A percentile compares a stretch with the other conserved stretches of the same genome.
phyloP scores from a whole-genome alignment of 2,797 vertebrate species.

The Anomalospiza imberbis region DNA sequence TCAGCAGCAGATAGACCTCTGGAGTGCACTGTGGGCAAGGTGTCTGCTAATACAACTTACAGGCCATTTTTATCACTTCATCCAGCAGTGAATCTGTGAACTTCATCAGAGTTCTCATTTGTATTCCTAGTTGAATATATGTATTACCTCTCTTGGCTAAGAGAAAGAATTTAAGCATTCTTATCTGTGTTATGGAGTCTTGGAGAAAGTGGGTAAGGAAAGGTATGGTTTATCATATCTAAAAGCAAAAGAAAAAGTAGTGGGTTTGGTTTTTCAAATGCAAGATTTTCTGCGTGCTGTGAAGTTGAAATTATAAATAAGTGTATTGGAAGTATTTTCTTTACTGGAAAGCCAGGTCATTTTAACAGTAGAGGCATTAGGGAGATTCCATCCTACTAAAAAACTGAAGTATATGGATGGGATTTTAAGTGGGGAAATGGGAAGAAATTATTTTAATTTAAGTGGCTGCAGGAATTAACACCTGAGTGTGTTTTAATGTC shows the following conservation, averaged over 20 bases:
- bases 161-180: background rate
- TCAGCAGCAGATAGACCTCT: background rate
- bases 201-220: background rate
- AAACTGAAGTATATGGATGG: background rate
- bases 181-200: background rate
- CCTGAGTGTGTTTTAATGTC: background rate
- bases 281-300: background rate
- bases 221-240: background rate
- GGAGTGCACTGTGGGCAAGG: background rate
- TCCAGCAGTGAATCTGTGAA: background rate
- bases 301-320: background rate
- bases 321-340: background rate
- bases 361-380: background rate
- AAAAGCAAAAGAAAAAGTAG: background rate
- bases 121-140: background rate
- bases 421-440: background rate
- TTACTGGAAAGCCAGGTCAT: background rate
- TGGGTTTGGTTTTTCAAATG: background rate
- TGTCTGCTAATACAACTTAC: background rate
- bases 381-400: background rate
- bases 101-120: background rate
- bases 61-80: background rate
- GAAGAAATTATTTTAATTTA: background rate
- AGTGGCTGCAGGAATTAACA: background rate
- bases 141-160: background rate